These are phyloP conservation scores for Novumbra hubbsi DNA, from an alignment of 2,797 vertebrate genomes.

Conservation along the genomic window DNA sequence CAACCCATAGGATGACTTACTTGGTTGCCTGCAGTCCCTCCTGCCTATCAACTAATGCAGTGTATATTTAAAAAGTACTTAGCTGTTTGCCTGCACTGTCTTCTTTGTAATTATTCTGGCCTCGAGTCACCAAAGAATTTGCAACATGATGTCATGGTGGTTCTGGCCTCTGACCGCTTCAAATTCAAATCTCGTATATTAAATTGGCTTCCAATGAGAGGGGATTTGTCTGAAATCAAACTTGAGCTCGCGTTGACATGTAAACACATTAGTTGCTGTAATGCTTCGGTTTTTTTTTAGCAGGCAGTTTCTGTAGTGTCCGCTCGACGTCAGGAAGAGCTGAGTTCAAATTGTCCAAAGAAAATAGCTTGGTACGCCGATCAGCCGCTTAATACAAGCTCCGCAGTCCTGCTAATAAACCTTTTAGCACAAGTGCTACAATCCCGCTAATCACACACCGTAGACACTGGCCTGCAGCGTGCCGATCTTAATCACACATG, in stretches of 20 bases:
- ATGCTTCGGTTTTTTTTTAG: slow-evolving; percentile 48
- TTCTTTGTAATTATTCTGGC: slow-evolving; percentile 73
- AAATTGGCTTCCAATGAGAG: slow-evolving; percentile 55
- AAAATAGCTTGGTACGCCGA: neutral
- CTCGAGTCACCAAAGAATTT: slow-evolving; percentile 64
- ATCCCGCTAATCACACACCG: slow-evolving; percentile 41
- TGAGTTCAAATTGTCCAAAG: neutral
- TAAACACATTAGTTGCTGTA: slow-evolving; percentile 57
- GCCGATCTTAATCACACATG: slow-evolving; percentile 82
- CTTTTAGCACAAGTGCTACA: neutral
- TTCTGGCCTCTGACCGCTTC: slow-evolving; percentile 62
- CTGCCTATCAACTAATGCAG: slow-evolving; percentile 53
- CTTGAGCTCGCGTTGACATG: slow-evolving; percentile 52
- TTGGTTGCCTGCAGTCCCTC: slow-evolving; percentile 58
- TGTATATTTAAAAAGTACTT: slow-evolving; percentile 77
- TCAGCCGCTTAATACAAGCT: neutral
- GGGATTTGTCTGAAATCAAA: slow-evolving; percentile 59
- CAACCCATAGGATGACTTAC: slow-evolving; percentile 63
- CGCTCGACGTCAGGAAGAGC: slow-evolving; percentile 48
- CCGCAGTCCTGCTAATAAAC: neutral
- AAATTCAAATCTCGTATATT: slow-evolving; percentile 69
- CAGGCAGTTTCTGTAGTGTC: slow-evolving; percentile 28
- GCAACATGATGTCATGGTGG: slow-evolving; percentile 74
- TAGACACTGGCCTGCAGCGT: slow-evolving; percentile 60
- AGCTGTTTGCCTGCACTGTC: slow-evolving; percentile 65